phyloP scores from a whole-genome alignment of 2,888 invertebrate species.

The Cynaeus angustus region DNA sequence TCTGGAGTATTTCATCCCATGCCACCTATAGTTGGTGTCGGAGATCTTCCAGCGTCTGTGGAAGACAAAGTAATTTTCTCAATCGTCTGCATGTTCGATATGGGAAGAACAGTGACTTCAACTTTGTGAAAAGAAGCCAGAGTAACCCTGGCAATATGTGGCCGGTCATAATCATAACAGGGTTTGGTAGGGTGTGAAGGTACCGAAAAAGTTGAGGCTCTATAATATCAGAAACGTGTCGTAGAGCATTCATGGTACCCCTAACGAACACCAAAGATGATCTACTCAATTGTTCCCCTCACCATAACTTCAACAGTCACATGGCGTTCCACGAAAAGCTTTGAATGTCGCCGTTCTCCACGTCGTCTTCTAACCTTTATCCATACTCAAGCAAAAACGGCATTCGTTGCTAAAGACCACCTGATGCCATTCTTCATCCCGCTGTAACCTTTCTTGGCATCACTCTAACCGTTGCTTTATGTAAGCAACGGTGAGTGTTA shows the following conservation, averaged over 20 bases:
- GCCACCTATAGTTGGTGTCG: constrained; percentile 3
- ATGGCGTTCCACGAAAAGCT: constrained; percentile 1
- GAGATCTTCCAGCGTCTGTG: neutral
- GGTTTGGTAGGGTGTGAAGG: neutral
- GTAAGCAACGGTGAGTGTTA: constrained; percentile 21
- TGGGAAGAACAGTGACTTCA: constrained; percentile 8
- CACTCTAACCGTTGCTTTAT: neutral
- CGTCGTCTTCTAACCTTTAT: constrained; percentile 1
- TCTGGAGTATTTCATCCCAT: constrained; percentile 10
- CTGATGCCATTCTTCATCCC: constrained; percentile 9
- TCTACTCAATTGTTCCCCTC: neutral
- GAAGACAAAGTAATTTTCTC: constrained; percentile 5
- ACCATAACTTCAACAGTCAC: neutral
- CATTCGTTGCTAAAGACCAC: constrained; percentile 4
- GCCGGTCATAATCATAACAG: constrained; percentile 9
- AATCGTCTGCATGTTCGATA: neutral
- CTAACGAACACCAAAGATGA: constrained; percentile 4
- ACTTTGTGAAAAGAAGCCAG: neutral
- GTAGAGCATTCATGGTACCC: neutral
- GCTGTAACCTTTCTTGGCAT: constrained; percentile 5
- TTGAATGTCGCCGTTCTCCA: constrained; percentile 1
- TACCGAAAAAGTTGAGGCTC: neutral
- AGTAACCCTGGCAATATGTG: constrained; percentile 5
- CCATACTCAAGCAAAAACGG: neutral
- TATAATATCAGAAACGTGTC: too few relatives aligned